phyloP scores from a whole-genome alignment of 1,140 invertebrate genomes.

The Drosophila asahinai region DNA sequence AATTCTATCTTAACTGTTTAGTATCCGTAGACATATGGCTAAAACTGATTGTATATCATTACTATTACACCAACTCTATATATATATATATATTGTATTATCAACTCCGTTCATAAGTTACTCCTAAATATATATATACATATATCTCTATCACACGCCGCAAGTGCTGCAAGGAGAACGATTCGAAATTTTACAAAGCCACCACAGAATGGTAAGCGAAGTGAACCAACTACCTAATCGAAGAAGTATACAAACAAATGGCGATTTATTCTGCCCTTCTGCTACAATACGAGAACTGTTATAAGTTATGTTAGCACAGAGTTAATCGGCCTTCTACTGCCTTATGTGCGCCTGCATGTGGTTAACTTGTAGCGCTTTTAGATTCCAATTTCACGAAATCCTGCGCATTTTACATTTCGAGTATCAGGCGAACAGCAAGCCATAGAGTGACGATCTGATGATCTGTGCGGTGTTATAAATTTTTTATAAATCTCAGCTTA shows the following conservation, averaged over 20 bases:
- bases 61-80: constrained; percentile 52
- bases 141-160: constrained; percentile 32
- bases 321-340: no score
- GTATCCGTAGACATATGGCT: constrained; percentile 65
- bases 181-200: constrained; percentile 74
- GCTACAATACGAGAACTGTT: no score
- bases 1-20: constrained; percentile 52
- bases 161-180: constrained; percentile 65
- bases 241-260: constrained; percentile 67
- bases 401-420: no score
- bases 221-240: constrained; percentile 75
- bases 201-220: constrained; percentile 37
- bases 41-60: constrained; percentile 61
- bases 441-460: no score
- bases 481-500: no score
- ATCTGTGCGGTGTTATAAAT: no score
- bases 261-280: no score
- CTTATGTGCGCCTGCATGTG: no score
- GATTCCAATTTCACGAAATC: no score
- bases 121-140: constrained; percentile 13
- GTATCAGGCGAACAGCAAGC: no score
- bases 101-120: constrained; percentile 49
- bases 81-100: constrained; percentile 54
- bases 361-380: no score
- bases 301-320: no score